Evolutionary conservation across 2,888 invertebrate genomes (phyloP), one percentile per base, ranked within the genome.

Genomic region (Drosophila antonietae): DNA sequence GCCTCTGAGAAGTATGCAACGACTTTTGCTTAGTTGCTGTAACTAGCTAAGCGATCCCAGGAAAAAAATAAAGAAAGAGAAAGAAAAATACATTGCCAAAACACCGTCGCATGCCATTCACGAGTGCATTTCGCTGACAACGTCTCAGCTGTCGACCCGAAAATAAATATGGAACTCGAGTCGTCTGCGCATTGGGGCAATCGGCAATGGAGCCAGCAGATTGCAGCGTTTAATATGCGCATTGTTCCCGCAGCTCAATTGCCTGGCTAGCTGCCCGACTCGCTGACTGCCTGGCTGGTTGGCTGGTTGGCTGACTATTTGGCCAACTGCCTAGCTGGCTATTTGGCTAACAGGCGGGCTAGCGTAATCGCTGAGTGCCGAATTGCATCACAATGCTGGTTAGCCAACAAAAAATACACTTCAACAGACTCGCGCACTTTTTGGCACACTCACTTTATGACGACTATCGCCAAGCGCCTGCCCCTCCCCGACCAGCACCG

Each of bases 331-430:
- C 62, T 57, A 43, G 37, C 43, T 68, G 61, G 47, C 73, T 41
- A 56, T 31, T 66, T 71, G 58, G 51, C 75, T 68, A 61, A 62
- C 75, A 55, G 47, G n/a, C 60, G 68, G 58, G 63, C 68, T 73
- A 73, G 70, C 78, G 83, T 82, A 83, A 86, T 75, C 74, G 76
- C 68, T 71, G 83, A 75, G 73, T 83, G 79, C 72, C 80, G 77
- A 82, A 83, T 83, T 83, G 84, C 83, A 81, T 83, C 83, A 83
- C 73, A 76, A 31, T 60, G 67, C 49, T 71, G 71, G 77, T 77
- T 77, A 68, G 78, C 74, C 75, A 78, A 78, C 67, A 71, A 49
- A 64, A 12, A 56, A 55, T 65, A 64, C 49, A 61, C 57, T 39
- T 47, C 15, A 39, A 47, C 64, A 56, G 20, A 44, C 55, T 15